phyloP scores from a whole-genome alignment of 2,888 invertebrate species.

The Lasioglossum oenotherae region DNA sequence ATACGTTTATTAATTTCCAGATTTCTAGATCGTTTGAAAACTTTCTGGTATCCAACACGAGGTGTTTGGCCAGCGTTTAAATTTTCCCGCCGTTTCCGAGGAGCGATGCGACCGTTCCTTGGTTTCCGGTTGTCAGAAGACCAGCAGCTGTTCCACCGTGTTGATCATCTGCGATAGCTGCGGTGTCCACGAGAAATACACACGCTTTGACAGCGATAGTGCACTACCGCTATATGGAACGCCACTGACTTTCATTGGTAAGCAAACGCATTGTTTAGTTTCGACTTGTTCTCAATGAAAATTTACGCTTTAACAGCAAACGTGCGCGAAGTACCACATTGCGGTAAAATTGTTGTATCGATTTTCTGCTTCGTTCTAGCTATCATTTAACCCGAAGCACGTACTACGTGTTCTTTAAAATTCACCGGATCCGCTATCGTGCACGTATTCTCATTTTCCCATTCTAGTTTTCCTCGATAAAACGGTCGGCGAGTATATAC shows the following conservation, averaged over 20 bases:
- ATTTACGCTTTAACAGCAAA: slow-evolving; percentile 4
- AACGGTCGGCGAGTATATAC: background rate
- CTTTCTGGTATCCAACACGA: background rate
- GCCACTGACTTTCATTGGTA: slow-evolving; percentile 32
- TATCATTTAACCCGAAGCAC: slow-evolving; percentile 42
- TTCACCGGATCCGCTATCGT: slow-evolving; percentile 7
- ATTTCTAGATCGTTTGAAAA: background rate
- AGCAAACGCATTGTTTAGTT: slow-evolving; percentile 22
- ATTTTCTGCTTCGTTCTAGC: slow-evolving; percentile 58
- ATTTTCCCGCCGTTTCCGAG: slow-evolving; percentile 34
- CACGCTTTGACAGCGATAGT: slow-evolving; percentile 12
- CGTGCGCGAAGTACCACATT: slow-evolving; percentile 48
- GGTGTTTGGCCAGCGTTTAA: background rate
- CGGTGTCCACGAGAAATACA: slow-evolving; percentile 28
- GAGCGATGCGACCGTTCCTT: slow-evolving; percentile 21
- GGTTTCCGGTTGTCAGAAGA: slow-evolving; percentile 60
- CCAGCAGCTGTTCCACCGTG: slow-evolving; percentile 54
- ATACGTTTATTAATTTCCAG: background rate
- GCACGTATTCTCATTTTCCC: background rate
- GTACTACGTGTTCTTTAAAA: background rate
- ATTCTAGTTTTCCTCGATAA: too few relatives aligned
- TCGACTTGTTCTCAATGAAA: background rate
- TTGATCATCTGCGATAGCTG: slow-evolving; percentile 43
- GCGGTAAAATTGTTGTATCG: slow-evolving; percentile 63
- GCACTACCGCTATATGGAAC: slow-evolving; percentile 10